Conservation (phyloP, 2,797 vertebrate genomes). For the Sardinella longiceps region DNA sequence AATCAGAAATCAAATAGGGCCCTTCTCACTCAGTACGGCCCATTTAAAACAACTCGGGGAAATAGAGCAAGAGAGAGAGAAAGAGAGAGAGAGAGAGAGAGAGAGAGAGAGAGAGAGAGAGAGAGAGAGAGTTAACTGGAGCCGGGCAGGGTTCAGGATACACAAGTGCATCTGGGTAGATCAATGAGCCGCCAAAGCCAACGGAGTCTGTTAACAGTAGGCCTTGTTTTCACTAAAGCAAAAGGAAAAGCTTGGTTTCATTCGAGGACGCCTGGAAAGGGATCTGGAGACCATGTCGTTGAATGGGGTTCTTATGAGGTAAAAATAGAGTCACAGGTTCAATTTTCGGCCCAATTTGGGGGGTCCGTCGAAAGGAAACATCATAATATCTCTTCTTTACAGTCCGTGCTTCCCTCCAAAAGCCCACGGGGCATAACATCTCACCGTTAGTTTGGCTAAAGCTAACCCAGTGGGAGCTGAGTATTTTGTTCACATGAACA, state of each 20-base stretch:
- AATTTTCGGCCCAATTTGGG: slow-evolving; percentile 58
- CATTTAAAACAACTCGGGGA: slow-evolving; percentile 56
- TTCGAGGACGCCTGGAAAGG: slow-evolving; percentile 41
- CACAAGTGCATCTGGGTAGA: slow-evolving; percentile 55
- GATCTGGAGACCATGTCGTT: slow-evolving; percentile 59
- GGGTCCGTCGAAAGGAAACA: slow-evolving; percentile 43
- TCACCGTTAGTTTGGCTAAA: slow-evolving; percentile 25
- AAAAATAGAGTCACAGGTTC: slow-evolving; percentile 55
- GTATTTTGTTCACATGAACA: slow-evolving; percentile 16
- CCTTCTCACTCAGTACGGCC: slow-evolving; percentile 49
- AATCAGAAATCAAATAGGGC: slow-evolving; percentile 19
- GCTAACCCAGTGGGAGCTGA: slow-evolving; percentile 35
- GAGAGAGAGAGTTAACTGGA: slow-evolving; percentile 60
- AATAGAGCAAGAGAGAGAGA: slow-evolving; percentile 37
- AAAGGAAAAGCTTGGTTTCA: slow-evolving; percentile 60
- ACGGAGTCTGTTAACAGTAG: slow-evolving; percentile 51
- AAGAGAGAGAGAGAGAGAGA: slow-evolving; percentile 45
- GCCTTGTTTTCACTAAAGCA: slow-evolving; percentile 63
- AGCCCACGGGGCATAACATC: slow-evolving; percentile 14
- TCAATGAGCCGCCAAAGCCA: slow-evolving; percentile 47
- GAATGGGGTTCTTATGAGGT: slow-evolving; percentile 48
- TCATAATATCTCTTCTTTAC: slow-evolving; percentile 27
- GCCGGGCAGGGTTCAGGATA: slow-evolving; percentile 55
- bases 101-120: slow-evolving; percentile 52
- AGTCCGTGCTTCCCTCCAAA: slow-evolving; percentile 27